Conservation (phyloP, 2,888 invertebrate genomes). For the Theristus sp. region DNA sequence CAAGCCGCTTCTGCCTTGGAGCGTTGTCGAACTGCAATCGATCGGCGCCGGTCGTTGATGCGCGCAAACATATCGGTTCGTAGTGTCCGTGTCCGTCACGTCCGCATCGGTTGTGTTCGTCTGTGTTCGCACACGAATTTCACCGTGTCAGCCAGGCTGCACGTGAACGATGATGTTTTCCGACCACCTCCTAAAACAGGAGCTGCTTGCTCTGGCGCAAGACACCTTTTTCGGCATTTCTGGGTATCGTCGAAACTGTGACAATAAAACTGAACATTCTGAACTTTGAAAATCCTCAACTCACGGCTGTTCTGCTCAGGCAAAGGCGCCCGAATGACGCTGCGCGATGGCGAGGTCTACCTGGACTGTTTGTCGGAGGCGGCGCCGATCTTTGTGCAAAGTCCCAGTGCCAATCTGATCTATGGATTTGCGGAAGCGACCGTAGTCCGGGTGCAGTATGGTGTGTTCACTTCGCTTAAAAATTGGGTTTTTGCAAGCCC, state of each 20-base stretch:
- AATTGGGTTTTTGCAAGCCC: background rate
- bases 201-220: too few relatives aligned
- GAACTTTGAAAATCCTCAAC: too few relatives aligned
- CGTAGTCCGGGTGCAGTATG: constrained; percentile 93
- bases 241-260: too few relatives aligned
- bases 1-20: constrained; percentile 86
- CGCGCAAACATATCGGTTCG: constrained; percentile 42
- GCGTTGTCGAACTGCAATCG: constrained; percentile 87
- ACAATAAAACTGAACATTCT: too few relatives aligned
- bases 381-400: constrained; percentile 92
- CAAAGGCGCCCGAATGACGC: constrained; percentile 82
- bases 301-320: too few relatives aligned
- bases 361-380: constrained; percentile 91
- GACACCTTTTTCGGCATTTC: too few relatives aligned
- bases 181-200: too few relatives aligned
- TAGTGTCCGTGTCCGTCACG: too few relatives aligned
- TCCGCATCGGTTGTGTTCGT: too few relatives aligned
- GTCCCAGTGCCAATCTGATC: constrained; percentile 84
- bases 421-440: constrained; percentile 98
- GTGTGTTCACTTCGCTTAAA: constrained; percentile 35
- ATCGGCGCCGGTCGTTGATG: constrained; percentile 84
- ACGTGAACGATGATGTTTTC: too few relatives aligned
- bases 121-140: too few relatives aligned
- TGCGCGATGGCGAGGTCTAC: constrained; percentile 91
- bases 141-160: too few relatives aligned